These are phyloP conservation scores for Diorhabda sublineata DNA, from an alignment of 1,140 invertebrate species.

Conservation along the genomic window DNA sequence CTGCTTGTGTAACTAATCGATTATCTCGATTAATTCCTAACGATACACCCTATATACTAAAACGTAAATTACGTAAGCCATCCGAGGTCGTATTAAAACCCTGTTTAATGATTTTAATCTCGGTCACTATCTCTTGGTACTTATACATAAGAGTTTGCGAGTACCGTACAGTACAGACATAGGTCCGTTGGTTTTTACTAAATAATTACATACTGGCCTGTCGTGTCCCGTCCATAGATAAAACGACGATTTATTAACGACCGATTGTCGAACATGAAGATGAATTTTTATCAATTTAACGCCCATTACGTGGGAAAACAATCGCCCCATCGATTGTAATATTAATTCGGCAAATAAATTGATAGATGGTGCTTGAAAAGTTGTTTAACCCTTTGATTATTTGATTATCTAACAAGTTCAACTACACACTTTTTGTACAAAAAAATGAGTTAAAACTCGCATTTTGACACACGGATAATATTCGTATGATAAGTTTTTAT, in stretches of 20 bases:
- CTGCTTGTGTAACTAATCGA: too few relatives aligned
- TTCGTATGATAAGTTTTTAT: too few relatives aligned
- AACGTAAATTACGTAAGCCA: too few relatives aligned
- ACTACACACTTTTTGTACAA: too few relatives aligned
- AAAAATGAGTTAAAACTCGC: too few relatives aligned
- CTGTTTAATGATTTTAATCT: too few relatives aligned
- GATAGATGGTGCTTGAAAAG: not conserved
- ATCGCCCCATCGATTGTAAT: not conserved
- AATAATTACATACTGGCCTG: not conserved
- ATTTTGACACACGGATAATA: too few relatives aligned
- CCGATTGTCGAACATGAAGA: not conserved
- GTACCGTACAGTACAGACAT: not conserved
- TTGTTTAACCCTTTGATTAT: not conserved
- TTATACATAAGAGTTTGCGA: not conserved
- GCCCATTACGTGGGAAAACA: not conserved
- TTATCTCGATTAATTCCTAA: too few relatives aligned
- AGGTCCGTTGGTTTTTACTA: constrained; percentile 1
- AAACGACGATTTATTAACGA: not conserved
- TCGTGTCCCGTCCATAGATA: not conserved
- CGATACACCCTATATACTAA: too few relatives aligned
- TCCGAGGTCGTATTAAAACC: too few relatives aligned
- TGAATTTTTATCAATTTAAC: not conserved
- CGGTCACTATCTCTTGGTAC: too few relatives aligned
- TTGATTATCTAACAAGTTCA: too few relatives aligned
- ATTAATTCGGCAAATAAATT: not conserved